Base-by-base conservation (phyloP, 2,888 invertebrate genomes). In the Athalia cordata region DNA sequence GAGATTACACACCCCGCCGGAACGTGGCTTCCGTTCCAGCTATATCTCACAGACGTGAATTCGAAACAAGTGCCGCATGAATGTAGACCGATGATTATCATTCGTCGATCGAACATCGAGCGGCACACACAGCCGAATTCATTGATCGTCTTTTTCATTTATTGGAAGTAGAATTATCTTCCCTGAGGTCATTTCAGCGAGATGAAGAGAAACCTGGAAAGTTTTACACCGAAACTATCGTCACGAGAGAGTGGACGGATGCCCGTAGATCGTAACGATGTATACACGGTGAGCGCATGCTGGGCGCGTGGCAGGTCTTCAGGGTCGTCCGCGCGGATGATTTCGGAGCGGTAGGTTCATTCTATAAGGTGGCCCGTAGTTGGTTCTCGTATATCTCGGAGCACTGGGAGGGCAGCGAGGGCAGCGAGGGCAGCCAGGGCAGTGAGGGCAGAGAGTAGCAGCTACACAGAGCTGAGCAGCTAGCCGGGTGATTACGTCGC, bases 401-500 rank as follows among this genome's bases (percentile, higher is more conserved):
- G 65, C 78, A 65, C 68, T 62, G 67, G 77, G 74, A 81, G 81
- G 75, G 80, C 61, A 78, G 76, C 79, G 74, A 81, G 81, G 75
- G 80, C 61, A 78, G 76, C 79, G 70, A 68, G 66, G 79, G 81
- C 76, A 79, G 75, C 75, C 66, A 77, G 78, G 78, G 78, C 78
- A 78, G 74, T 79, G 81, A 76, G 79, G 80, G 78, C 80, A 79
- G 77, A 80, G 79, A 79, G 81, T 77, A 80, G 80, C 79, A 82
- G 83, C 84, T 83, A 83, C 82, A 82, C 84, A 82, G 84, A 83
- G 82, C 29, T 29, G 29, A 84, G 83, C 86, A 84, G 86, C 29
- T 29, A 88, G 86, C 86, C 88, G 88, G 88, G 88, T 88, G 88
- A 88, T 88, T 88, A 88, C 88, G 87, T 88, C 88, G 88, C 83